phyloP scores from a whole-genome alignment of 2,113 vertebrate species.

The Myiozetetes cayanensis region DNA sequence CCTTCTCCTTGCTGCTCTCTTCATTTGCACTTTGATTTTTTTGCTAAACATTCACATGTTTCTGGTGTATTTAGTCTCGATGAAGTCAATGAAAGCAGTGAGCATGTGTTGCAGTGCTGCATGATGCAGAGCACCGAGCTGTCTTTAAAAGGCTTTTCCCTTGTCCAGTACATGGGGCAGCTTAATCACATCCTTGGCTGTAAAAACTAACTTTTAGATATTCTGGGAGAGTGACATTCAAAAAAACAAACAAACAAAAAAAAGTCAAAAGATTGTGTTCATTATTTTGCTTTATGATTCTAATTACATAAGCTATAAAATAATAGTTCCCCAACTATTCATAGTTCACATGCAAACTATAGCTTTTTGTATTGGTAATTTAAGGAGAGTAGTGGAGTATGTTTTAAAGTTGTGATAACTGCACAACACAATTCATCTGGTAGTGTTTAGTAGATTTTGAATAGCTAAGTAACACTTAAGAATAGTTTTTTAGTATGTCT shows the following conservation, averaged over 20 bases:
- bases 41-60: rapidly evolving
- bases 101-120: neutral
- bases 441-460: neutral
- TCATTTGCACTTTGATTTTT: neutral
- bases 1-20: neutral
- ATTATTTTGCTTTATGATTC: neutral
- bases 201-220: neutral
- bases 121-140: neutral
- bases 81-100: neutral
- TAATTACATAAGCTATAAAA: neutral
- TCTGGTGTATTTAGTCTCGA: neutral
- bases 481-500: neutral
- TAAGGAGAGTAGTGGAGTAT: neutral
- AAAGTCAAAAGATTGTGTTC: neutral
- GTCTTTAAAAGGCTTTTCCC: neutral
- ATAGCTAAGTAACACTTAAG: neutral
- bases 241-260: neutral
- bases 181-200: neutral
- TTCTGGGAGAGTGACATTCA: neutral
- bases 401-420: neutral
- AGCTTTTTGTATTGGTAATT: neutral
- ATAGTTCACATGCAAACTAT: neutral
- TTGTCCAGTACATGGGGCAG: neutral
- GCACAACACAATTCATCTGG: neutral
- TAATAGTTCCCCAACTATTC: neutral